These are phyloP conservation scores for Lymantria dispar DNA, from an alignment of 2,888 invertebrate species.

Conservation along the genomic window DNA sequence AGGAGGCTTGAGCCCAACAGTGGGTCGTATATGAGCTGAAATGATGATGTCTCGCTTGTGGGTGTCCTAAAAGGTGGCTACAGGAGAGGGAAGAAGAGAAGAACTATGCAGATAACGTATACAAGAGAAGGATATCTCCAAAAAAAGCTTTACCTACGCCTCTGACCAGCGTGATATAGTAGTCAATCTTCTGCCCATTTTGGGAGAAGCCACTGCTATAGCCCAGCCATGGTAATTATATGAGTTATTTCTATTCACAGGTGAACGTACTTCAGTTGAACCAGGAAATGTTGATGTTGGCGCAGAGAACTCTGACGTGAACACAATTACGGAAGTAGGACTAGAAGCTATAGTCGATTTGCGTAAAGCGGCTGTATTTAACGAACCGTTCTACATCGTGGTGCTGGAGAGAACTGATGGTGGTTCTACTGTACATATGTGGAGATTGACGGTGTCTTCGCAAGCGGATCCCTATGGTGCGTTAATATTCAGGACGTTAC, in stretches of 20 bases:
- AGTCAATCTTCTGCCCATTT: too few species aligned
- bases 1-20: too few species aligned
- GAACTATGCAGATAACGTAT: too few species aligned
- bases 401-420: conserved; percentile 93
- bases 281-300: conserved; percentile 56
- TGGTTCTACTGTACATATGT: conserved; percentile 96
- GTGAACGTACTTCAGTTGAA: conserved; percentile 61
- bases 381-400: conserved; percentile 97
- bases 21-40: too few species aligned
- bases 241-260: conserved; percentile 59
- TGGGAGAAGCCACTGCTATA: too few species aligned
- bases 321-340: conserved; percentile 84
- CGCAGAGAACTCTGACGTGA: conserved; percentile 56
- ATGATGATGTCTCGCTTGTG: too few species aligned
- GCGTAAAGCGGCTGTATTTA: conserved; percentile 92
- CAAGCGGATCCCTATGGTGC: conserved; percentile 76
- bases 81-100: too few species aligned
- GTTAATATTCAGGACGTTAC: neutral
- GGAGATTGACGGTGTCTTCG: conserved; percentile 95
- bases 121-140: too few species aligned
- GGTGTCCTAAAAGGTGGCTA: too few species aligned
- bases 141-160: too few species aligned
- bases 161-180: too few species aligned
- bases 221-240: too few species aligned
- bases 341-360: conserved; percentile 95